These are phyloP conservation scores for Scolopax mira DNA, from an alignment of 2,113 vertebrate species.

Conservation along the genomic window DNA sequence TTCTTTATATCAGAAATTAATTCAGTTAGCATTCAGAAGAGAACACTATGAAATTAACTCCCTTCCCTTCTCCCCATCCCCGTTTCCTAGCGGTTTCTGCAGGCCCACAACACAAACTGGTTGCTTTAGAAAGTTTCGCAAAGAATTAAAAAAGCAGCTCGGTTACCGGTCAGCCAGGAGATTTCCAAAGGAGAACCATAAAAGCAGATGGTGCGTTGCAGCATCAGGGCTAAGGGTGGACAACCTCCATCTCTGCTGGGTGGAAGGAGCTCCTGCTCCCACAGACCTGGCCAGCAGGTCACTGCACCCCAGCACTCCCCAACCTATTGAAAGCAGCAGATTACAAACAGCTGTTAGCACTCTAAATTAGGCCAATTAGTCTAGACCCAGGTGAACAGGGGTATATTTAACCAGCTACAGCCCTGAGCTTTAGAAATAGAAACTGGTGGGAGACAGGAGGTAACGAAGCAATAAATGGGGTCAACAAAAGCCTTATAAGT, in stretches of 20 bases:
- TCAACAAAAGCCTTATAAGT: neutral
- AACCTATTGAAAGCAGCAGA: neutral
- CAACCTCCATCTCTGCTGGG: accelerated
- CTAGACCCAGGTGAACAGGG: neutral
- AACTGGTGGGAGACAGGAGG: neutral
- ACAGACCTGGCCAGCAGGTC: neutral
- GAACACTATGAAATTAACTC: neutral
- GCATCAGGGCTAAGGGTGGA: accelerated
- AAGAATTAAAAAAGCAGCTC: neutral
- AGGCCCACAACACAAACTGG: neutral
- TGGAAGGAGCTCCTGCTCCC: neutral
- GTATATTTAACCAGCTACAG: neutral
- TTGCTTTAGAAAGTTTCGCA: neutral
- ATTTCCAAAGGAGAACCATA: neutral
- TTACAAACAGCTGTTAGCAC: neutral
- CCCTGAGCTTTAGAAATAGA: neutral
- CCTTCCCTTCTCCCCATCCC: neutral
- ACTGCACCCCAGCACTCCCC: accelerated
- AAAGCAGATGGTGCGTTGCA: accelerated
- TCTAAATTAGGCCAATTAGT: neutral
- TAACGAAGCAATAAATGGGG: neutral
- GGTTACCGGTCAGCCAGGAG: accelerated
- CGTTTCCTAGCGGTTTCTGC: accelerated
- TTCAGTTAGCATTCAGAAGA: neutral
- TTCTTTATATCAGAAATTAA: neutral